Base-by-base conservation (phyloP, 2,797 vertebrate species). In the Arnoldichthys spilopterus region DNA sequence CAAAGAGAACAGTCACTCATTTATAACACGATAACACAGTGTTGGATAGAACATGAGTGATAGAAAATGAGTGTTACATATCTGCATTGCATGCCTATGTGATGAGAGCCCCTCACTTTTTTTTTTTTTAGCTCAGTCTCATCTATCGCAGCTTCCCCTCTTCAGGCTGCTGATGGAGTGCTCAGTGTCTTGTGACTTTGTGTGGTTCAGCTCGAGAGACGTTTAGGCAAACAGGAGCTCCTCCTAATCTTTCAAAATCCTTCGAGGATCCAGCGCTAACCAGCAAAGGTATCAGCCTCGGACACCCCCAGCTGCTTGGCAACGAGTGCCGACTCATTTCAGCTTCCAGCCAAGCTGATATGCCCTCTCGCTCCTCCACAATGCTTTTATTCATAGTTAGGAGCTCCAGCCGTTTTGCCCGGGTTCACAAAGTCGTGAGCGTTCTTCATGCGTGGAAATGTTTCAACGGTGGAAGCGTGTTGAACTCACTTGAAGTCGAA, bases 241-340 rank as follows among this genome's bases (percentile, higher is more conserved):
- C 59, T 78, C 54, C 62, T 74, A 70, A 56, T 77, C 79, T 76
- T 74, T 72, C 62, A 72, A 74, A 64, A 73, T 64, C 73, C 64
- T 34, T n/a, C 20, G 62, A 76, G 77, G 63, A 77, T 34, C 43
- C 40, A 79, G 68, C 30, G 59, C 54, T 78, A 73, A 66, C 28
- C 66, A 78, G 69, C 32, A 6, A 71, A 82, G 26, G 69, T 74
- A 79, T 79, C 76, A 62, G 79, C 72, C 75, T 84, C 73, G 79
- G 73, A 74, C 77, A 76, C 69, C 73, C 40, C 22, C 76, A 79
- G 83, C 24, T 71, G 76, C 72, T 76, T 79, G 82, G 76, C 76
- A 76, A 64, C 56, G 61, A 47, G 34, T 37, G n/a, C 56, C 51
- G 73, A 59, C 59, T 76, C n/a, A 34, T 71, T 81, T 68, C 59